phyloP scores from a whole-genome alignment of 1,140 invertebrate species.

The Leptinotarsa undecemlineata region DNA sequence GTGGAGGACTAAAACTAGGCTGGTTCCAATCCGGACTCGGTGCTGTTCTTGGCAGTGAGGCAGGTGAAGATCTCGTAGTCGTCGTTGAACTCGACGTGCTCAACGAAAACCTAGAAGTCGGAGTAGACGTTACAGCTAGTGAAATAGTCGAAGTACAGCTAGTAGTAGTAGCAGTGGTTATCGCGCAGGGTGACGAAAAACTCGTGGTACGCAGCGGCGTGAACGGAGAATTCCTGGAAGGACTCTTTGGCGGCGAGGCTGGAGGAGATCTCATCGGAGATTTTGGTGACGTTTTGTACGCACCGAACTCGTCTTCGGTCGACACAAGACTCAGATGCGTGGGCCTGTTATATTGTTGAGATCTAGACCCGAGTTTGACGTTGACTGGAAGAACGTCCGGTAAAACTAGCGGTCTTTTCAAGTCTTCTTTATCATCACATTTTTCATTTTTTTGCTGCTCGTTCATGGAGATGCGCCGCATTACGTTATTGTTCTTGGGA shows the following conservation, averaged over 20 bases:
- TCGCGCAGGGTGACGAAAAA: slow-evolving; percentile 38
- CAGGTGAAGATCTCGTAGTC: slow-evolving; percentile 19
- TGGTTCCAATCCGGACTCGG: neutral
- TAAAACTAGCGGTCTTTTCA: slow-evolving; percentile 46
- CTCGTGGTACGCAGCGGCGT: slow-evolving; percentile 46
- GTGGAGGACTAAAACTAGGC: slow-evolving; percentile 9
- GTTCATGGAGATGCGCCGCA: slow-evolving; percentile 51
- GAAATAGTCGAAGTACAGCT: slow-evolving; percentile 19
- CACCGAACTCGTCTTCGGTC: slow-evolving; percentile 26
- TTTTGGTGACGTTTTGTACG: slow-evolving; percentile 35
- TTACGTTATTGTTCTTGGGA: slow-evolving; percentile 48
- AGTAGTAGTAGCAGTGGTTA: slow-evolving; percentile 12
- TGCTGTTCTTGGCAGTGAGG: slow-evolving; percentile 9
- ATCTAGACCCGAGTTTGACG: slow-evolving; percentile 53
- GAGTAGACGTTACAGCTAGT: slow-evolving; percentile 19
- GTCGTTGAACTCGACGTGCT: slow-evolving; percentile 17
- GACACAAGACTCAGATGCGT: slow-evolving; percentile 41
- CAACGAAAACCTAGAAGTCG: slow-evolving; percentile 27
- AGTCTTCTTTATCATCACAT: slow-evolving; percentile 49
- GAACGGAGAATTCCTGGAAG: slow-evolving; percentile 45
- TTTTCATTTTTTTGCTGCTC: slow-evolving; percentile 44
- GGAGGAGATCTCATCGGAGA: slow-evolving; percentile 37
- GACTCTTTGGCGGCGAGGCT: slow-evolving; percentile 46
- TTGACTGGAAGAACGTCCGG: slow-evolving; percentile 60
- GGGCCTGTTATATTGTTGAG: slow-evolving; percentile 45